Percentiles rank a stretch among this genome's conserved stretches.
These are phyloP conservation scores for Trochalopteron elliotii DNA, from an alignment of 2,113 vertebrate genomes.

Conservation along the genomic window DNA sequence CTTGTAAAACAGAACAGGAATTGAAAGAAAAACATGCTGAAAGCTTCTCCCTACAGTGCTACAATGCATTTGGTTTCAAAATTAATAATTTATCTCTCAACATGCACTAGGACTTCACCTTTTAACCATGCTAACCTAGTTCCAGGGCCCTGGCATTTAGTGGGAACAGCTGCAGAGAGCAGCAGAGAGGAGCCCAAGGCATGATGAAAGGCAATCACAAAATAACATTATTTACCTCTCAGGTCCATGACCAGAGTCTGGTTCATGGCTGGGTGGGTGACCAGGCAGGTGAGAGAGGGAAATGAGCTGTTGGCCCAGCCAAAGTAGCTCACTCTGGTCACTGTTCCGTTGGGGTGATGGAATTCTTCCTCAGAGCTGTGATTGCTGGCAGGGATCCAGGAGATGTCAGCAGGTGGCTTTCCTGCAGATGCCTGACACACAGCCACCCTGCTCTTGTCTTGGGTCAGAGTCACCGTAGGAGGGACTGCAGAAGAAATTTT, in stretches of 20 bases:
- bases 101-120: not conserved
- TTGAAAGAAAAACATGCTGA: not conserved
- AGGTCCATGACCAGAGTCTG: not conserved
- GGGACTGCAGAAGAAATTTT: constrained; percentile 12
- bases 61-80: not conserved
- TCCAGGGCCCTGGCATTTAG: not conserved
- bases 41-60: not conserved
- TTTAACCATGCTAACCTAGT: not conserved
- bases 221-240: not conserved
- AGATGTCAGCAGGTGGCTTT: constrained; percentile 66
- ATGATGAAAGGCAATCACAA: not conserved
- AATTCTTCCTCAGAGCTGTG: not conserved
- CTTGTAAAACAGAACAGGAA: not conserved
- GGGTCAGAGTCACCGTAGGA: not conserved
- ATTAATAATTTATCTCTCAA: not conserved
- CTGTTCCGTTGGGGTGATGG: not conserved
- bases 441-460: not conserved
- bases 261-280: constrained; percentile 47
- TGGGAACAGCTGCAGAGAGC: not conserved
- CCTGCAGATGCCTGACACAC: constrained; percentile 40
- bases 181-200: not conserved
- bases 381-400: constrained; percentile 44
- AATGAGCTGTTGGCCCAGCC: not conserved
- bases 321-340: constrained; percentile 31
- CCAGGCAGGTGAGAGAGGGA: constrained; percentile 22